phyloP scores from a whole-genome alignment of 2,797 vertebrate species.

The Silurus lanzhouensis region DNA sequence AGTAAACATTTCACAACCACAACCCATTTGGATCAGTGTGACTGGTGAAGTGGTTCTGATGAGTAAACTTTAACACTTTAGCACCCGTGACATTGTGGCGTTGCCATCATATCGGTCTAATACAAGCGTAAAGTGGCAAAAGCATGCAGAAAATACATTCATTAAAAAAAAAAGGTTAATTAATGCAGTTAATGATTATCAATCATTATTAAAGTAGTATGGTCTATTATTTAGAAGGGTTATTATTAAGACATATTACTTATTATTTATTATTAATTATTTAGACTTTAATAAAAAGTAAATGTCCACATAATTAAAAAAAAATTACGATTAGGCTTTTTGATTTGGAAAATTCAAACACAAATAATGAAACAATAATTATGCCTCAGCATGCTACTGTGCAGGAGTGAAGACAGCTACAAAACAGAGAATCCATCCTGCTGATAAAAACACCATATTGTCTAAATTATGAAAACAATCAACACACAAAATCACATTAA shows the following conservation, averaged over 20 bases:
- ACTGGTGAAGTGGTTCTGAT: background rate
- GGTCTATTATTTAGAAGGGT: too few species aligned
- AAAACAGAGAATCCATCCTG: background rate
- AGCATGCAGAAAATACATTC: background rate
- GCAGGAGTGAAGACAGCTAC: conserved; percentile 40
- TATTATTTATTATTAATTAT: background rate
- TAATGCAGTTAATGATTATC: background rate
- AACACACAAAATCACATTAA: conserved; percentile 21
- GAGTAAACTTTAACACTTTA: conserved; percentile 22
- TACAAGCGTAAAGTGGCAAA: background rate
- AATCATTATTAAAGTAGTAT: background rate
- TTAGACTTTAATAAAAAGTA: background rate
- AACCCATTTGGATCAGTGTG: too few species aligned
- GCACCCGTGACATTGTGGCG: conserved; percentile 31
- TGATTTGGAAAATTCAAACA: background rate
- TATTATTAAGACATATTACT: too few species aligned
- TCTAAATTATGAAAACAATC: conserved; percentile 31
- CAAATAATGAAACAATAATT: background rate
- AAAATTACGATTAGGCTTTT: background rate
- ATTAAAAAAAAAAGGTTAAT: background rate
- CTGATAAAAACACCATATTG: background rate
- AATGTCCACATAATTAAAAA: background rate
- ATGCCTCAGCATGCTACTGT: conserved; percentile 49
- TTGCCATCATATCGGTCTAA: background rate
- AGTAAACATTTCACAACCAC: background rate